Percentiles rank a stretch among this genome's conserved stretches.
Conservation (phyloP, 2,113 vertebrate genomes). For the Podarcis cretensis region DNA sequence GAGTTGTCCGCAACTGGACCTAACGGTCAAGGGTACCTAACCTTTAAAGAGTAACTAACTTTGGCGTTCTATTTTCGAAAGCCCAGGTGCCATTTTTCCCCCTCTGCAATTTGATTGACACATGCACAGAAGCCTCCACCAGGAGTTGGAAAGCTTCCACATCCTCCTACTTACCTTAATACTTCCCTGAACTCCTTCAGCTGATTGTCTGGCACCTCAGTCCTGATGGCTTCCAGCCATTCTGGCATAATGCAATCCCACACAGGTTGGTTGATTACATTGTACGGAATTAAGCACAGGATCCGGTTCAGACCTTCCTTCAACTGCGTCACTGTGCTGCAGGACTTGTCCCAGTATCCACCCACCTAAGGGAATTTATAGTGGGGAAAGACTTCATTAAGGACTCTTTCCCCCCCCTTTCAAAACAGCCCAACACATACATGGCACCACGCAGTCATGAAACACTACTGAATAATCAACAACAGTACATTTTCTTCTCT, state of each 20-base stretch:
- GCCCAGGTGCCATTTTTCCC: not conserved
- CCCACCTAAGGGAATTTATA: conserved; percentile 85
- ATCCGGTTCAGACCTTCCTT: conserved; percentile 98
- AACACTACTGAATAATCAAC: not conserved
- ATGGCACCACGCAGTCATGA: conserved; percentile 17
- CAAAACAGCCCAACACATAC: not conserved
- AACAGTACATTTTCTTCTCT: not conserved
- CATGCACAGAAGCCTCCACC: too few relatives aligned
- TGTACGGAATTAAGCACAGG: conserved; percentile 97
- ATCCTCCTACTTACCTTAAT: conserved; percentile 84
- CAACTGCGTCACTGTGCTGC: conserved; percentile 93
- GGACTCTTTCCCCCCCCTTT: not conserved
- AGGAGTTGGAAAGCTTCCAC: not conserved
- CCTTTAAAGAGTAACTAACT: too few relatives aligned
- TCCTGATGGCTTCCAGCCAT: conserved; percentile 96
- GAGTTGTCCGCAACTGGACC: too few relatives aligned
- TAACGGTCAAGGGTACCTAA: too few relatives aligned
- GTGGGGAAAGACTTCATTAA: conserved; percentile 25
- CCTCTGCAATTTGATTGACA: not conserved
- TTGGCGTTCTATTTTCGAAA: not conserved
- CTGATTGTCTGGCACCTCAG: conserved; percentile 93
- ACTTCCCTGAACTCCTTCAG: conserved; percentile 98
- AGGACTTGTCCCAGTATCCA: conserved; percentile 98
- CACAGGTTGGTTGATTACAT: conserved; percentile 94
- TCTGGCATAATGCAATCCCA: conserved; percentile 99